A percentile compares a stretch with the other conserved stretches of the same genome.
These are phyloP conservation scores for Helicolenus hilgendorfi DNA, from an alignment of 2,797 vertebrate genomes.

Conservation along the genomic window DNA sequence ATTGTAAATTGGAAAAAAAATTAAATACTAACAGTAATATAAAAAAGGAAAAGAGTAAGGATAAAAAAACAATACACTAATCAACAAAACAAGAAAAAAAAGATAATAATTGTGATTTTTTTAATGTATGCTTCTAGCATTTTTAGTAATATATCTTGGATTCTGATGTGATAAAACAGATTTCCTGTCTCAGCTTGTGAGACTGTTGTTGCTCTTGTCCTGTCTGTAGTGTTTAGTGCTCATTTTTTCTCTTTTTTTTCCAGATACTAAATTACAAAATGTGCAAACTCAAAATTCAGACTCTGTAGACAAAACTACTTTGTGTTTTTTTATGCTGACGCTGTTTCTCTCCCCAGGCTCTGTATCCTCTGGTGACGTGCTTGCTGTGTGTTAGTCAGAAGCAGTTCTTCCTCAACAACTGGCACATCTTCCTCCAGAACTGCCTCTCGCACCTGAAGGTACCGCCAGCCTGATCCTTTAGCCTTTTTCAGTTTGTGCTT, in stretches of 20 bases:
- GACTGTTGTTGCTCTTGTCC: neutral
- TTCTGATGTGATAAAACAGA: neutral
- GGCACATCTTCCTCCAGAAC: conserved; percentile 99
- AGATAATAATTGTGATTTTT: too few relatives aligned
- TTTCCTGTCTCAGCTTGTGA: neutral
- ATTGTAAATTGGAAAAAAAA: too few relatives aligned
- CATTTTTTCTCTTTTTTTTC: neutral
- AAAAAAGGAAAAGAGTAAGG: too few relatives aligned
- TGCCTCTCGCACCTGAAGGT: conserved; percentile 99
- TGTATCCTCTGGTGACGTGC: conserved; percentile 99
- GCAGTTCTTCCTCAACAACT: conserved; percentile 99
- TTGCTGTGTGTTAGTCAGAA: conserved; percentile 99
- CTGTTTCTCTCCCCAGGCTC: conserved; percentile 90
- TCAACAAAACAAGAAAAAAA: too few relatives aligned
- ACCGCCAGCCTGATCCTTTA: conserved; percentile 62
- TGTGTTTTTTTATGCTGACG: neutral
- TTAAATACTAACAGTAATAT: too few relatives aligned
- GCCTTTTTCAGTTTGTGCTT: neutral
- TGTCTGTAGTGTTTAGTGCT: neutral
- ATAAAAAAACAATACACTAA: too few relatives aligned
- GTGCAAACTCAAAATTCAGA: neutral
- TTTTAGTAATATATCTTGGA: neutral
- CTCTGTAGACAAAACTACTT: neutral
- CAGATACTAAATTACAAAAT: neutral
- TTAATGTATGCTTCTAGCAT: neutral